Base-by-base conservation (phyloP, 1,140 invertebrate genomes). In the Temnothorax nylanderi region DNA sequence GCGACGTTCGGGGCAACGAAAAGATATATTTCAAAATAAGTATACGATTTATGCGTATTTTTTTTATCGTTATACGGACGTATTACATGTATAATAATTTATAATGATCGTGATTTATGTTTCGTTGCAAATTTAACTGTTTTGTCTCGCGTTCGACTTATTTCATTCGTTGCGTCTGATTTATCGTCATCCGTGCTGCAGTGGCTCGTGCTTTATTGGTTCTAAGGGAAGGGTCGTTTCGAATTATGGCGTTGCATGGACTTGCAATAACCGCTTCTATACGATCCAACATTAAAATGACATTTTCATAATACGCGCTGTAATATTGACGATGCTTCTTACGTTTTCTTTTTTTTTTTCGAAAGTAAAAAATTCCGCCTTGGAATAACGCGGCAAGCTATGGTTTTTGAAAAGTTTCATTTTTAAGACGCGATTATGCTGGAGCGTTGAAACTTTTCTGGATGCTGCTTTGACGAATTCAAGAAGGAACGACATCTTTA, bases 381-480 rank as follows among this genome's bases (percentile, higher is more conserved):
- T 54, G 3, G 32, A 41, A 51, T 67, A 41, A 80, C 32, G 77
- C 32, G 47, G 54, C 7, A 65, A 37, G 11, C 11, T 10, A 2
- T 13, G 5, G 10, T 67, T 47, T 67, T 54, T n/a, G 32, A 44
- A 80, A 67, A 37, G 44, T 78, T 78, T 13, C 32, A 49, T 64
- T 64, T 78, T 78, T 64, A 62, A 78, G 54, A 69, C 21, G 6
- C 37, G 11, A 78, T 41, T 47, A 51, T 37, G 47, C 47, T n/a
- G 62, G 18, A 54, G 4, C 62, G 41, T 26, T 60, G 56, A 62
- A 77, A 77, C 75, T 77, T 77, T 51, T 44, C 75, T 26, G 75
- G 56, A 44, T 62, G 56, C 26, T 44, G 65, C 65, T 69, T 80
- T 67, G 77, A 80, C 77, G 62, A 80, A 67, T 67, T 80, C 62